These are phyloP conservation scores for Orchesellides sinensis DNA, from an alignment of 2,888 invertebrate species.

Conservation along the genomic window DNA sequence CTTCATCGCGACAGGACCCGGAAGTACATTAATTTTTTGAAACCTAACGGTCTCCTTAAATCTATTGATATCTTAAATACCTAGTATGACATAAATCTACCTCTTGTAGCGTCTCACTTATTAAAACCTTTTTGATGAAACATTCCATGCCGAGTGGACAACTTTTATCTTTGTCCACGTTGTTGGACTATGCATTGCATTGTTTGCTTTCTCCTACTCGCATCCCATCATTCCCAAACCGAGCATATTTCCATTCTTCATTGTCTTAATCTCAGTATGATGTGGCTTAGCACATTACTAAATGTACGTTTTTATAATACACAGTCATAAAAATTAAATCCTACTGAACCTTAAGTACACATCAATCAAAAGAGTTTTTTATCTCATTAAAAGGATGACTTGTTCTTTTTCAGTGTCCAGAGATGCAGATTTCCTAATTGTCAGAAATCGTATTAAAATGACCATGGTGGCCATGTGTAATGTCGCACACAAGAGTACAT, in stretches of 20 bases:
- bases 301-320: background rate
- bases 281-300: conserved; percentile 8
- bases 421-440: conserved; percentile 15
- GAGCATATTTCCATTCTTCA: too few relatives aligned
- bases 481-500: conserved; percentile 13
- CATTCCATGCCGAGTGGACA: background rate
- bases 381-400: conserved; percentile 44
- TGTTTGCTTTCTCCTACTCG: background rate
- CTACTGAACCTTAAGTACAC: conserved; percentile 44
- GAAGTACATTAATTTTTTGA: conserved; percentile 47
- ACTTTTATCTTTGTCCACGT: too few relatives aligned
- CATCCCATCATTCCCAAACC: background rate
- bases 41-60: conserved; percentile 13
- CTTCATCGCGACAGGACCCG: conserved; percentile 45
- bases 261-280: conserved; percentile 14
- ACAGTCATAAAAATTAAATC: conserved; percentile 11
- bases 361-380: conserved; percentile 2
- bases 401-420: background rate
- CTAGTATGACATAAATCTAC: background rate
- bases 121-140: conserved; percentile 6
- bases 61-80: background rate
- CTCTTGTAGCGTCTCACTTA: background rate
- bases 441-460: background rate
- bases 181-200: too few relatives aligned
- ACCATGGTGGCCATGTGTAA: conserved; percentile 10